A percentile compares a stretch with the other conserved stretches of the same genome.
phyloP scores from a whole-genome alignment of 2,888 invertebrate species.

The Tuberolachnus salignus region DNA sequence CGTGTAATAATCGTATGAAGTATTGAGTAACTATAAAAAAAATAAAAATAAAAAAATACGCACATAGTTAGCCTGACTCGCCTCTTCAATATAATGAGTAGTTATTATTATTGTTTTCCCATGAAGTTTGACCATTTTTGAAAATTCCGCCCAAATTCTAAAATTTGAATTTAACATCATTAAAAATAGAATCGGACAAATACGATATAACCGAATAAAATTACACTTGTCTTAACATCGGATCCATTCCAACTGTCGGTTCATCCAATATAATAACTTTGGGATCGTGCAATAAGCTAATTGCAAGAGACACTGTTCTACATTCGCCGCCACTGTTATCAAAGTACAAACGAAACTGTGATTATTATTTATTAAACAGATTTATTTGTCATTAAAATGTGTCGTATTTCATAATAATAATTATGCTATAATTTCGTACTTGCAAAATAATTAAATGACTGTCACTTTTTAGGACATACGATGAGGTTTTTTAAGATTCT shows the following conservation, averaged over 20 bases:
- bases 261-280: conserved; percentile 63
- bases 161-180: neutral
- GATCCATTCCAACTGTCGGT: conserved; percentile 66
- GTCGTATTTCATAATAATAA: too few species aligned
- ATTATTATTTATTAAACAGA: neutral
- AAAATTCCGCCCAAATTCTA: conserved; percentile 60
- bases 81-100: conserved; percentile 60
- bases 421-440: too few species aligned
- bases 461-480: too few species aligned
- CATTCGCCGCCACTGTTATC: conserved; percentile 65
- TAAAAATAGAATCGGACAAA: neutral
- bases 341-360: neutral
- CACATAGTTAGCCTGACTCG: conserved; percentile 49
- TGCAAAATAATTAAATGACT: too few species aligned
- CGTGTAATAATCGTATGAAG: too few species aligned
- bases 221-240: conserved; percentile 63
- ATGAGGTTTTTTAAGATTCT: too few species aligned
- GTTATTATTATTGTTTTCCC: conserved; percentile 60
- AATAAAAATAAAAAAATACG: too few species aligned
- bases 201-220: neutral
- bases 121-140: conserved; percentile 56
- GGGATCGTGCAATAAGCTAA: conserved; percentile 66
- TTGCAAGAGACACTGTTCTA: conserved; percentile 65
- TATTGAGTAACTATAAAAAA: neutral
- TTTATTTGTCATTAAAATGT: too few species aligned